Evolutionary conservation across 2,888 invertebrate species (phyloP), one percentile per base, ranked within the genome.

Genomic region (Cerceris ruficornis): DNA sequence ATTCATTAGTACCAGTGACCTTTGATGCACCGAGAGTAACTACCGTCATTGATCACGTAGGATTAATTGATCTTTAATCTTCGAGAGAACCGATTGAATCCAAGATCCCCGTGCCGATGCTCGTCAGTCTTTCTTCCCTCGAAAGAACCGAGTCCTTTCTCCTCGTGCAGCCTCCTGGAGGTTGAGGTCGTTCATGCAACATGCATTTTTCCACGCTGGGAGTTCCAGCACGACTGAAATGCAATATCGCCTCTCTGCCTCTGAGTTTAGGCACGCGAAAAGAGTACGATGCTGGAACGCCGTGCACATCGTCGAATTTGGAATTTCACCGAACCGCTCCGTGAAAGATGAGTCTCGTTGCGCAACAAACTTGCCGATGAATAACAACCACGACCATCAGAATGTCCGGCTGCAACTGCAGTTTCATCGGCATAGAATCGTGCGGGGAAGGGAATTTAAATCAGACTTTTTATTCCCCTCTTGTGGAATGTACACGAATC

Each of bases 1-100:
- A 74, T 75, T 71, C 71, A 78, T 80, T 75, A 77, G 57, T 59
- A 59, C 54, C 43, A 57, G 55, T 55, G 69, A 81, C 75, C 83
- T 77, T 62, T 84, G 74, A 69, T 68, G 69, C 62, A 42, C 7
- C 28, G 59, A 15, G 75, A 77, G 69, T 58, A 52, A 43, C 62
- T 57, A 66, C 46, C 61, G 64, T 28, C 77, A 75, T 84, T 81
- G 77, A 81, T 85, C 79, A 79, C 79, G 71, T 57, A 57, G 52
- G 68, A 66, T 72, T 84, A 85, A 85, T 85, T 85, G 81, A 83
- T 83, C 77, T 65, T 84, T 84, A 82, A 84, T 84, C 84, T 77
- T 52, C 50, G 61, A 13, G 67, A 9, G 46, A 71, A 80, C 75
- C 49, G 77, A 70, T 74, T 66, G 65, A 62, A 77, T 72, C 28